Conservation (phyloP, 2,888 invertebrate species). For the Disparrhopalites patrizii region DNA sequence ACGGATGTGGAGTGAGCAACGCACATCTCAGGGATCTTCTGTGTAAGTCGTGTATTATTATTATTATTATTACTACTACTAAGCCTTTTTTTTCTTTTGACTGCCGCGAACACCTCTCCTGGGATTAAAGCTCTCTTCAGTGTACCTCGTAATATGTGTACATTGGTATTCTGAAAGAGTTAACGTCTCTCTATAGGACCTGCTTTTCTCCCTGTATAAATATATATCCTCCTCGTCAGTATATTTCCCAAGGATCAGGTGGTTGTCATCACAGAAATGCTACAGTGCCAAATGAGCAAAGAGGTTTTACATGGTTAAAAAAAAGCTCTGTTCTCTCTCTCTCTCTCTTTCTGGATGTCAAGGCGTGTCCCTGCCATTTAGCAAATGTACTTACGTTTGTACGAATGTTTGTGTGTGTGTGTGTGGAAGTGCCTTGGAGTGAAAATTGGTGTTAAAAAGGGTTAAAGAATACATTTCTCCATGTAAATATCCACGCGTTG, state of each 20-base stretch:
- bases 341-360: slow-evolving; percentile 1
- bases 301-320: not conserved
- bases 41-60: no score
- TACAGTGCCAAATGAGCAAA: slow-evolving; percentile 12
- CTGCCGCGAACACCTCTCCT: not conserved
- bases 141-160: not conserved
- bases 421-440: no score
- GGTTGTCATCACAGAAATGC: slow-evolving; percentile 4
- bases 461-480: not conserved
- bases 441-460: not conserved
- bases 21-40: not conserved
- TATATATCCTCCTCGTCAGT: not conserved
- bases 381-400: not conserved
- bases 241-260: slow-evolving; percentile 5
- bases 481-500: not conserved
- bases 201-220: no score
- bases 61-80: no score
- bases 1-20: slow-evolving; percentile 9
- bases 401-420: no score
- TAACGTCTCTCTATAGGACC: no score
- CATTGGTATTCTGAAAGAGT: no score
- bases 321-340: no score
- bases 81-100: no score
- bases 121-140: not conserved
- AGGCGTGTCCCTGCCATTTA: slow-evolving; percentile 2